Base-by-base conservation (phyloP, 2,797 vertebrate species). In the Kryptopterus vitreolus region DNA sequence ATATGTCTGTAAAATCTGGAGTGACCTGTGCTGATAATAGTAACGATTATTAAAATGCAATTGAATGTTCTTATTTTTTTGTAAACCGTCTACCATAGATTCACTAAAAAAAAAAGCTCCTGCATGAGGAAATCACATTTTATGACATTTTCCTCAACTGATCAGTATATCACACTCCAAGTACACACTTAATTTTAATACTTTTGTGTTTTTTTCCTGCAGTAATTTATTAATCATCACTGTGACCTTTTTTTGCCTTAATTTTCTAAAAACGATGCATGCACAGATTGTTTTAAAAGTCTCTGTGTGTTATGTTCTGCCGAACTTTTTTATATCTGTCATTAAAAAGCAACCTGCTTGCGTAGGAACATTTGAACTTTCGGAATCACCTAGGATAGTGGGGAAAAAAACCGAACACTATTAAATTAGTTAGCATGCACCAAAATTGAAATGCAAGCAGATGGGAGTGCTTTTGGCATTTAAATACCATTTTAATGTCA, bases 181-280 rank as follows among this genome's bases (percentile, higher is more conserved):
- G 52, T 43, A 76, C 63, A 76, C 53, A 52, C 29, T 68, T 80
- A 15, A 57, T 50, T 29, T 80, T 62, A 35, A 12, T 50, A 22
- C 20, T 18, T n/a, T n/a, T n/a, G n/a, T n/a, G n/a, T n/a, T n/a
- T 33, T 38, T 46, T 66, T 43, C 43, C 43, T 76, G n/a, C 55
- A 76, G 9, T 61, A 53, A 4, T 52, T 53, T 11, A 57, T 18
- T 68, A 59, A 29, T 57, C 20, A 76, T 46, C 57, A 31, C 20
- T 20, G 33, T 55, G 35, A 65, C 16, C 2, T 65, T 65, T 33
- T n/a, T 66, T 35, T 52, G 22, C 15, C 43, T 69, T 66, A 53
- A 69, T 75, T 75, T 57, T 55, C 24, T 74, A n/a, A 48, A 65
- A 26, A 38, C 31, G 43, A 48, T 82, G 81, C 81, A 82, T 79